A percentile compares a stretch with the other conserved stretches of the same genome.
Evolutionary conservation across 2,797 vertebrate genomes (phyloP).

Genomic region (Scomberomorus guttatus): DNA sequence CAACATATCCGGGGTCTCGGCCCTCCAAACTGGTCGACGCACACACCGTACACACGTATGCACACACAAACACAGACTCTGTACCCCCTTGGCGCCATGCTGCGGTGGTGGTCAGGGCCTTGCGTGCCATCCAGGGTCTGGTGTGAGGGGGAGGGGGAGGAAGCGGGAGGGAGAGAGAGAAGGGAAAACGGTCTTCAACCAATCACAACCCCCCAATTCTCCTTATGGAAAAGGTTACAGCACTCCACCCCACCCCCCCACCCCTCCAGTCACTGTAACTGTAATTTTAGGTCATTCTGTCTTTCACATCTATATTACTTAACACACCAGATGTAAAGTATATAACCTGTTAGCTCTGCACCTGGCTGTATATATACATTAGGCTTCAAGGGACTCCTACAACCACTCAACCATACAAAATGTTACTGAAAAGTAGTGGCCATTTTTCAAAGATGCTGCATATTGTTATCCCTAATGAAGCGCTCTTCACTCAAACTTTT

Average conservation of each 20-base stretch:
- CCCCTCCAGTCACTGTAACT: constrained; percentile 47
- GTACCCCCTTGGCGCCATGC: constrained; percentile 77
- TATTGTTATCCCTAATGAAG: constrained; percentile 30
- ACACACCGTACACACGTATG: constrained; percentile 31
- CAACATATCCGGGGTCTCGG: constrained; percentile 84
- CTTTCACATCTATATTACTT: constrained; percentile 63
- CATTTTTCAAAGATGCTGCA: constrained; percentile 21
- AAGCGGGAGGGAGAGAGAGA: constrained; percentile 43
- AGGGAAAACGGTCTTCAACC: constrained; percentile 65
- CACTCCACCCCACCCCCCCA: constrained; percentile 36
- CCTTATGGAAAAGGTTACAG: constrained; percentile 77
- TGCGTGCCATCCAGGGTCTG: constrained; percentile 73
- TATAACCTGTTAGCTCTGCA: constrained; percentile 62
- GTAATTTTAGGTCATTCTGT: constrained; percentile 58
- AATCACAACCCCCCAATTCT: constrained; percentile 59
- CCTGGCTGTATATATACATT: constrained; percentile 47
- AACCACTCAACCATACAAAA: constrained; percentile 5
- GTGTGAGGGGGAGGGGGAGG: constrained; percentile 38
- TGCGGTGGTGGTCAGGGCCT: constrained; percentile 75
- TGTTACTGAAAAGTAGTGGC: constrained; percentile 22
- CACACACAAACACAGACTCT: constrained; percentile 42
- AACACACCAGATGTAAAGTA: constrained; percentile 62
- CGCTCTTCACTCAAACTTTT: constrained; percentile 32
- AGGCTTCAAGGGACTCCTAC: constrained; percentile 17
- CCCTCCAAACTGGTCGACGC: constrained; percentile 61